phyloP scores from a whole-genome alignment of 2,113 vertebrate species.

The Peromyscus polionotus region DNA sequence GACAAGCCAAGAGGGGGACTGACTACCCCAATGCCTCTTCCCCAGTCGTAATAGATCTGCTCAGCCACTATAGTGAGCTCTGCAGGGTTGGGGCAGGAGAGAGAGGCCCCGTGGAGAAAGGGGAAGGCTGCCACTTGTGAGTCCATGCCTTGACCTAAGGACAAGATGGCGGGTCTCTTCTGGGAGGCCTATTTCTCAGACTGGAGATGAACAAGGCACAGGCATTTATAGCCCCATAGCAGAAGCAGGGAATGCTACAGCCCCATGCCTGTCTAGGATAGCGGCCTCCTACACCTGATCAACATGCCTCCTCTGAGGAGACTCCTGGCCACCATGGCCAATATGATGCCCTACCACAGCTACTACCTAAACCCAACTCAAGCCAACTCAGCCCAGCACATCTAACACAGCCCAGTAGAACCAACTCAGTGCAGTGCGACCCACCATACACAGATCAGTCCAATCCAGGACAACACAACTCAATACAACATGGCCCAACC shows the following conservation, averaged over 20 bases:
- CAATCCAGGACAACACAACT: background rate
- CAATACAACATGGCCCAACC: background rate
- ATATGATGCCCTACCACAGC: background rate
- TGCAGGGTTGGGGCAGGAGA: background rate
- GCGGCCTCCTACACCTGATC: background rate
- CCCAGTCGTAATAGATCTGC: too few relatives aligned
- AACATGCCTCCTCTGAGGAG: background rate
- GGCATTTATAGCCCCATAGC: background rate
- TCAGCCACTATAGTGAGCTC: background rate
- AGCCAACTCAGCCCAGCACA: too few relatives aligned
- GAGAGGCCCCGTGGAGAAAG: too few relatives aligned
- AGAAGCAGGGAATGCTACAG: background rate
- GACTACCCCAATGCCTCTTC: background rate
- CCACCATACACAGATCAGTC: background rate
- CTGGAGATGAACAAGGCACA: background rate
- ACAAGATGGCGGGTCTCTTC: background rate
- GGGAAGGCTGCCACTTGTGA: background rate
- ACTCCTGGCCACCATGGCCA: background rate
- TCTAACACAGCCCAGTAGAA: background rate
- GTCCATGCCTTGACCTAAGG: background rate
- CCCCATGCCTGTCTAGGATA: background rate
- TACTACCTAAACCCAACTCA: background rate
- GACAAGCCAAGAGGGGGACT: background rate
- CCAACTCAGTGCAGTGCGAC: background rate
- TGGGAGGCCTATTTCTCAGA: background rate